Evolutionary conservation across 2,797 vertebrate genomes (phyloP), one percentile per base, ranked within the genome.

Genomic region (Urophycis tenuis): DNA sequence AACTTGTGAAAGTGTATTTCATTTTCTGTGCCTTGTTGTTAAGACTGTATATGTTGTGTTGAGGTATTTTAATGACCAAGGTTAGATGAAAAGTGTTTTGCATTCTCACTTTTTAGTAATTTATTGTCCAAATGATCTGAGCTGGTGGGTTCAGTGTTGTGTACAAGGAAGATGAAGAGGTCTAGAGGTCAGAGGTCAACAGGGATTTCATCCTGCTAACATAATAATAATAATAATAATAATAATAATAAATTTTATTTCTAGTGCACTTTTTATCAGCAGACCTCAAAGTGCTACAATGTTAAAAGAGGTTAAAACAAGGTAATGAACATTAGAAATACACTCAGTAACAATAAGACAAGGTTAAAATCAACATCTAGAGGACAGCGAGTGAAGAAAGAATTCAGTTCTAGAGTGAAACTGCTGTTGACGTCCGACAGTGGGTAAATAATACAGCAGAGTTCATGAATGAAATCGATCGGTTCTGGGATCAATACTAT

Each of bases 371-470:
- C n/a, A n/a, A n/a, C n/a, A 2, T 64, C 53, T 64, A 64, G 25
- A 64, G 60, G 60, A 2, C 45, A 53, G 45, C 1, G 45, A 53
- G 45, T 53, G 45, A 53, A 22, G 45, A 53, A 53, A 53, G 14
- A 53, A 3, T 89, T 86, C 79, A 90, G 87, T 89, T 86, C 86
- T 81, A 80, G 87, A 88, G 81, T 77, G 75, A 71, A 39, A 73
- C 69, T 31, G 35, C 78, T 82, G 88, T 88, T 87, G 82, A 90
- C 87, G 82, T 74, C 15, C 39, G 78, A 78, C 85, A 84, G 83
- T 75, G 45, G 80, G 89, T 92, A 83, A 91, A 91, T 92, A 90
- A 92, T 86, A 87, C 89, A 90, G 86, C 80, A 85, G 78, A 88
- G 85, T 88, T 85, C 29, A 83, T 85, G 81, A 88, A 85, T 81